Conservation (phyloP, 2,797 vertebrate species). For the Mus caroli region DNA sequence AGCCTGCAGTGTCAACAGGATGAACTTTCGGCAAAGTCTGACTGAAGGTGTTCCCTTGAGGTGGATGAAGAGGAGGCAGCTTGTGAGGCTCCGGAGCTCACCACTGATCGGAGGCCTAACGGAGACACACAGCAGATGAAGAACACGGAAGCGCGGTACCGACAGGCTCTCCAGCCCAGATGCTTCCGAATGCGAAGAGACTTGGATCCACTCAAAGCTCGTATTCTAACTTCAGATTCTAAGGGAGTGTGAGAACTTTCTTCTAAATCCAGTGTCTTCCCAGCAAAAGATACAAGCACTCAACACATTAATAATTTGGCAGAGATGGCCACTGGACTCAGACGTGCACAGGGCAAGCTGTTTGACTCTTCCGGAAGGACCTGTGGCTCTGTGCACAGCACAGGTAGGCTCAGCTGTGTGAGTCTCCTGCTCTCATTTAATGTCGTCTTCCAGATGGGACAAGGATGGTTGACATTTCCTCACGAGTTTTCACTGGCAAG, state of each 20-base stretch:
- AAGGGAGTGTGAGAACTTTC: constrained; percentile 35
- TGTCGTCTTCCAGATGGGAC: constrained; percentile 66
- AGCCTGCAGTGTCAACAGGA: neutral
- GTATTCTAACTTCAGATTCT: constrained; percentile 47
- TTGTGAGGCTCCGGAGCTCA: neutral
- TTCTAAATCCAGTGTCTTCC: constrained; percentile 42
- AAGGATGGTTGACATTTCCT: constrained; percentile 71
- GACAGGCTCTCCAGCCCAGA: neutral
- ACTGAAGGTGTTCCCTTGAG: neutral
- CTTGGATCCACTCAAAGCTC: neutral
- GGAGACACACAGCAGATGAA: neutral
- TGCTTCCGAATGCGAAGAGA: constrained; percentile 42
- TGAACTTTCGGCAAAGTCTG: neutral
- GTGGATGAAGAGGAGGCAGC: neutral
- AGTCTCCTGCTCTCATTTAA: constrained; percentile 74
- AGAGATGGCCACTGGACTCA: constrained; percentile 33
- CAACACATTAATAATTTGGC: constrained; percentile 56
- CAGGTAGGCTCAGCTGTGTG: constrained; percentile 68
- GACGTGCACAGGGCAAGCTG: neutral
- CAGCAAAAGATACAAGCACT: constrained; percentile 53
- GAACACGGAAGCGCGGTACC: neutral
- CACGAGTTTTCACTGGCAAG: constrained; percentile 66
- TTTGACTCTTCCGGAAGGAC: constrained; percentile 40
- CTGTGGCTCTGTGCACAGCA: constrained; percentile 45
- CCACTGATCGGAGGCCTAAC: neutral